Evolutionary conservation across 2,113 vertebrate species (phyloP).

Genomic region (Brachyhypopomus occidentalis): DNA sequence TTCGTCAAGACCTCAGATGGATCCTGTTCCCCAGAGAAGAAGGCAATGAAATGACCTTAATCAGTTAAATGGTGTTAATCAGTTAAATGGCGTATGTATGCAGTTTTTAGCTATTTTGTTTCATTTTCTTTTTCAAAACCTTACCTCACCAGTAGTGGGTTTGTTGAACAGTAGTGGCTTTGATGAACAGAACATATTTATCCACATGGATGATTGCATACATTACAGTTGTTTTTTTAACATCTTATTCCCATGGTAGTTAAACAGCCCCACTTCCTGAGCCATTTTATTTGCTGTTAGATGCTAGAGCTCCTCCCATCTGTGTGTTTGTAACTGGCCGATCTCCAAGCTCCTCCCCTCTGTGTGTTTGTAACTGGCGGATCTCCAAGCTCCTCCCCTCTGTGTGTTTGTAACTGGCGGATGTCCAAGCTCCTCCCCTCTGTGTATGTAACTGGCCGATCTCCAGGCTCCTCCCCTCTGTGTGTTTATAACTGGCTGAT

Average conservation of each 20-base stretch:
- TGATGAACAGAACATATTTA: not conserved
- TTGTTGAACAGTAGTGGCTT: no score
- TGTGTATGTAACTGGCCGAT: constrained; percentile 12
- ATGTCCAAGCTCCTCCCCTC: constrained; percentile 3
- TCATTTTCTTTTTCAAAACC: not conserved
- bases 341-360: no score
- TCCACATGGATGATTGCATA: not conserved
- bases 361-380: constrained; percentile 2
- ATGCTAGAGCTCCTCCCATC: no score
- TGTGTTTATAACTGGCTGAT: constrained; percentile 10
- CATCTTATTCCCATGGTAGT: constrained; percentile 24
- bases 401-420: constrained; percentile 17
- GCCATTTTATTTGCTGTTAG: not conserved
- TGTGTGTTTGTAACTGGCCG: no score
- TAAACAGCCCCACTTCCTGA: constrained; percentile 20
- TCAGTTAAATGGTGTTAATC: no score
- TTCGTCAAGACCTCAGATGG: not conserved
- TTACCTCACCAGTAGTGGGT: not conserved
- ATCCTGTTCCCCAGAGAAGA: not conserved
- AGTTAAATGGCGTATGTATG: no score
- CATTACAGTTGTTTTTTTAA: not conserved
- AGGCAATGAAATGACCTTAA: not conserved
- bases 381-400: no score
- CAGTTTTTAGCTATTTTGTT: not conserved
- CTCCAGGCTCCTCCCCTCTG: not conserved